Base-by-base conservation (phyloP, 2,113 vertebrate species). In the Leptobrachium ailaonicum region DNA sequence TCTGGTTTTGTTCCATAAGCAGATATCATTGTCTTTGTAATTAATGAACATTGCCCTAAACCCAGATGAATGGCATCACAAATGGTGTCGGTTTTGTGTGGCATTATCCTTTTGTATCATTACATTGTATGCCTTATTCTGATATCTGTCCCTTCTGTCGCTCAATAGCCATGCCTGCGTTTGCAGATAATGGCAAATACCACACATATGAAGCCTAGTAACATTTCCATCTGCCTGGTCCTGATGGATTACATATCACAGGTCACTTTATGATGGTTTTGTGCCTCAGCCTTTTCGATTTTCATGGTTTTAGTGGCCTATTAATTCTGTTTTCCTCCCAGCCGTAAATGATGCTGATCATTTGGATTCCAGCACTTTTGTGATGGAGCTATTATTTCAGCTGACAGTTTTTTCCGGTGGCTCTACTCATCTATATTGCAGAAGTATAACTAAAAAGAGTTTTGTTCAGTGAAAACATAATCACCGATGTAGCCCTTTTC, bases 201-300 rank as follows among this genome's bases (percentile, higher is more conserved):
- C 66, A 2, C 5, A 20, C 40, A 68, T 44, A 44, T 32, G 50
- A n/a, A 20, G 43, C 47, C 7, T 47, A 50, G 41, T 43, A 66
- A 60, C 67, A 70, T 40, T 58, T 71, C 40, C 76, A 41, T 78
- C n/a, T 41, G 60, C 69, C 67, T 71, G 42, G 53, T 6, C 14
- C 43, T 47, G 20, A 63, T 78, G 43, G 68, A 47, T 78, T 62
- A 78, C 76, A 40, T 5, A 54, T 78, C 47, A 78, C 67, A 40
- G 11, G 41, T n/a, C 53, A 14, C 67, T 60, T 56, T 50, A 60
- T 20, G 4, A 10, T 11, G 67, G n/a, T 50, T 41, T 20, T 71
- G 10, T 54, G 56, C 10, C 47, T 53, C 42, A 47, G 53, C 6
- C 43, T 2, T 58, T 71, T 71, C 43, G 32, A 20, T 70, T 41